Percentiles rank a stretch among this genome's conserved stretches.
These are phyloP conservation scores for Martes martes DNA, from an alignment of 2,113 vertebrate genomes.

Conservation along the genomic window DNA sequence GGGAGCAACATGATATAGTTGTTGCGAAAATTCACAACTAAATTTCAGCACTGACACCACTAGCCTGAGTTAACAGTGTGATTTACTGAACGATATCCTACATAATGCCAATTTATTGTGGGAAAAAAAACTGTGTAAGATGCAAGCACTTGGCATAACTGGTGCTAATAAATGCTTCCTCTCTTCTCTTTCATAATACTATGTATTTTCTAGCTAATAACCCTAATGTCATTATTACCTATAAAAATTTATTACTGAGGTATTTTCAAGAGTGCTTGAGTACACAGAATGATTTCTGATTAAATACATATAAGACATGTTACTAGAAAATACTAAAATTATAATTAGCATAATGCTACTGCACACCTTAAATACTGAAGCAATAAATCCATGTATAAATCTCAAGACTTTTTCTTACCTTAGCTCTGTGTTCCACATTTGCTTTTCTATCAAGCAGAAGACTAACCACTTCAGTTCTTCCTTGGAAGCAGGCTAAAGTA, in stretches of 20 bases:
- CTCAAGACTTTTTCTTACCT: constrained; percentile 83
- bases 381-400: neutral
- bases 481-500: constrained; percentile 98
- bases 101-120: neutral
- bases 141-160: neutral
- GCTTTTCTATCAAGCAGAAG: constrained; percentile 97
- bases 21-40: neutral
- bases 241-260: neutral
- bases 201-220: neutral
- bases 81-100: neutral
- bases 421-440: constrained; percentile 97
- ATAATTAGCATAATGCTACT: neutral
- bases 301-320: neutral
- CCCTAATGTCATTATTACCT: neutral
- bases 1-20: neutral
- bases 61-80: neutral
- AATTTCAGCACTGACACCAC: neutral
- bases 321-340: neutral
- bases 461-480: constrained; percentile 97
- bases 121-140: neutral
- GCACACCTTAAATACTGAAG: neutral
- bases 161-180: neutral
- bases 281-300: neutral
- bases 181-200: neutral
- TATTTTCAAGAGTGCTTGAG: neutral